Base-by-base conservation (phyloP, 2,888 invertebrate genomes). In the Phortica okadai region DNA sequence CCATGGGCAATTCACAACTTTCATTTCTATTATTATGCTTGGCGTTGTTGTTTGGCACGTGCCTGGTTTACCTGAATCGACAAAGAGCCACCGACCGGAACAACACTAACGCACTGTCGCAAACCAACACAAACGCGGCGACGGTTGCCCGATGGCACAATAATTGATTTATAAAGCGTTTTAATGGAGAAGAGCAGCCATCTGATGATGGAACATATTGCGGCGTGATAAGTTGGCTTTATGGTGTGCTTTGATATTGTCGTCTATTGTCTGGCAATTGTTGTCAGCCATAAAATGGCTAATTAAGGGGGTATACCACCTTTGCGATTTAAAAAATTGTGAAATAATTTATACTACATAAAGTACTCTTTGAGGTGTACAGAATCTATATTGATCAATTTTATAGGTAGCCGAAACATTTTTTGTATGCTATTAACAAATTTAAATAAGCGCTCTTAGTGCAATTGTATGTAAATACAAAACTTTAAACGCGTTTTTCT, bases 111-210 rank as follows among this genome's bases (percentile, higher is more conserved):
- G 10, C 50, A 14, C 50, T 50, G 41, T 11, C 64, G 41, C 64
- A 64, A 64, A 33, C 11, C 11, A 62, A 69, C 45, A 45, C 0
- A 11, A 66, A 41, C 2, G n/a, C n/a, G 58, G 6, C n/a, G n/a
- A 59, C 59, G 25, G 25, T 16, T 4, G 16, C 45, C 41, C 33
- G 11, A 0, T 21, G 16, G 16, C 69, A 45, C 44, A 50, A n/a
- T 69, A 69, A 69, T 69, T 69, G 69, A 69, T 69, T 69, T 69
- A 69, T 69, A 69, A 45, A 69, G 69, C 62, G 62, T 16, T 41
- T 69, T 45, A 50, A 50, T 50, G 10, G 2, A 6, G 50, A 8
- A 11, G 14, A 50, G 8, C 2, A 8, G 50, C 14, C 50, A 50
- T 14, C 10, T 50, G 2, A 50, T 8, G n/a, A 16, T 67, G 67